Percentiles rank a stretch among this genome's conserved stretches.
Evolutionary conservation across 2,888 invertebrate genomes (phyloP).

Genomic region (Abscondita cerata): DNA sequence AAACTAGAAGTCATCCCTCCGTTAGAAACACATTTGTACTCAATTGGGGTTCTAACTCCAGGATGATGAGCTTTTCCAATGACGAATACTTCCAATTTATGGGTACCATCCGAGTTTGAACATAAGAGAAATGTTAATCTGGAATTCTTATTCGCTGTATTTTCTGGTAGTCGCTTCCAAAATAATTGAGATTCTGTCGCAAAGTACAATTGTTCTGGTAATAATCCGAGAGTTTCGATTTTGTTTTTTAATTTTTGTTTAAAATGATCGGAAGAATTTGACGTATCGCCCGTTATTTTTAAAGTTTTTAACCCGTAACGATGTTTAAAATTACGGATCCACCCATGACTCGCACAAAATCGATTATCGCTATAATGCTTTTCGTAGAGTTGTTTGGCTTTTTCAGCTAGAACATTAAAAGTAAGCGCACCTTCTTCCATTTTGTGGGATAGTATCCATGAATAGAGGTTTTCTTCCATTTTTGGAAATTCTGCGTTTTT

Average conservation of each 20-base stretch:
- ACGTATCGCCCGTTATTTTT: not conserved
- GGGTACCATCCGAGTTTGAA: not conserved
- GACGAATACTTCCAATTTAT: slow-evolving; percentile 11
- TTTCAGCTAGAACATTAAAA: not conserved
- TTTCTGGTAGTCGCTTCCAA: not conserved
- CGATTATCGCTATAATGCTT: not conserved
- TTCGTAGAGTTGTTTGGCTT: slow-evolving; percentile 2
- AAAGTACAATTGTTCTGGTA: not conserved
- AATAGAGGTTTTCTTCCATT: slow-evolving; percentile 3
- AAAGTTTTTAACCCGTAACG: not conserved
- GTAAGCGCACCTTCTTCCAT: not conserved
- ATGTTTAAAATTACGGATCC: slow-evolving; percentile 3
- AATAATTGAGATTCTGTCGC: not conserved
- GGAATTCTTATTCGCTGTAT: not conserved
- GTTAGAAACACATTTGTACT: slow-evolving; percentile 18
- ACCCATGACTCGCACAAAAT: not conserved
- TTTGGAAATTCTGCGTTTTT: slow-evolving; percentile 5
- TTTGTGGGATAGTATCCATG: slow-evolving; percentile 4
- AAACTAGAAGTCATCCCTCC: slow-evolving; percentile 19
- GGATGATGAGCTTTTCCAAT: slow-evolving; percentile 26
- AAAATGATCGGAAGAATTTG: not conserved
- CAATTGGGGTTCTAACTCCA: slow-evolving; percentile 10
- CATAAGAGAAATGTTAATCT: not conserved
- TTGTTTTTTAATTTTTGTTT: not conserved
- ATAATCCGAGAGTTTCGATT: not conserved